Evolutionary conservation across 2,113 vertebrate genomes (phyloP), one percentile per base, ranked within the genome.

Genomic region (Melanerpes formicivorus): DNA sequence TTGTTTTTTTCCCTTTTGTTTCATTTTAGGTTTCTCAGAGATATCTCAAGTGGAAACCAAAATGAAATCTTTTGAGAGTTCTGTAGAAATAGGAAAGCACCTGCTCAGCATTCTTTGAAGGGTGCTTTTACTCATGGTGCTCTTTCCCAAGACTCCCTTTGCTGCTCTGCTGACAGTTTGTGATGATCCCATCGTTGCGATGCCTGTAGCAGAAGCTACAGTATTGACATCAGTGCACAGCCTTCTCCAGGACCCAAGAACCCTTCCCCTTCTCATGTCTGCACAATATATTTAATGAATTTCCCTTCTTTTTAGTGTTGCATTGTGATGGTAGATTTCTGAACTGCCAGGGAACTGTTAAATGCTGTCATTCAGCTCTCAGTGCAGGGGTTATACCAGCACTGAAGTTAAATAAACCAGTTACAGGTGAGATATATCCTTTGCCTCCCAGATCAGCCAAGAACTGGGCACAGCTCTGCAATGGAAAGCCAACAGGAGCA

Each of bases 281-380:
- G 3, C 48, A 18, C 1, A 0, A 2, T 6, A 1, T 23, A 52
- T 23, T 23, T 23, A 52, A 52, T 52, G 50, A 21, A 0, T 6
- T 7, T 2, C 5, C 54, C 21, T 11, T 27, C 50, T 34, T 56
- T 21, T 23, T 6, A 1, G 5, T 8, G 26, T 58, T 18, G 34
- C 6, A 1, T 7, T 8, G 19, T 18, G 30, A 5, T 40, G 21
- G 37, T 15, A 7, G 64, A 2, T 30, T 29, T 52, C 70, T 14
- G 7, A 76, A 58, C 63, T 29, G 58, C 63, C 69, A 19, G 50
- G 6, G 73, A 64, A 15, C 50, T 69, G 0, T 1, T 80, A 16
- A 32, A 56, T 14, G 12, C 59, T 19, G 26, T 30, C 32, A 50
- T 27, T 77, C 48, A 52, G 70, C 6, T 26, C 54, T 84, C 56